Evolutionary conservation across 2,888 invertebrate genomes (phyloP), one percentile per base, ranked within the genome.

Genomic region (Harmothoe impar): DNA sequence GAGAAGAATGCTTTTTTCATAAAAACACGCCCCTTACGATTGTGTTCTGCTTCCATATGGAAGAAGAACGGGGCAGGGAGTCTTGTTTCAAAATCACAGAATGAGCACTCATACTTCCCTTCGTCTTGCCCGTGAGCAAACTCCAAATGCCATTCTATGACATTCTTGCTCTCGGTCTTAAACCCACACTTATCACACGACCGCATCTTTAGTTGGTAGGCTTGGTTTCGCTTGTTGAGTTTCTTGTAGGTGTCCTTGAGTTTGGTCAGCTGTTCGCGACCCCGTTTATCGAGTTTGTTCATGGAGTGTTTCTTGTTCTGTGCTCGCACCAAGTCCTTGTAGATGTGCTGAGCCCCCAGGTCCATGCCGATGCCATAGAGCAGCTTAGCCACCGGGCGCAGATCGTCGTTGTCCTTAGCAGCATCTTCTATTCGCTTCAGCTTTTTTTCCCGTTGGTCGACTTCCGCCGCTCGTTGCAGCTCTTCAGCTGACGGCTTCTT

Each of bases 1-100:
- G 78, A 35, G 78, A 88, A 91, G 95, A 98, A 98, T 0, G 98
- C 97, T 43, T 98, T 97, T 0, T 98, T 98, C 92, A 98, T 97
- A 94, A 98, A 98, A 91, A 99, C 96, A 92, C 98, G 97, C 7
- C 98, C 98, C 93, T 97, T 97, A 25, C 98, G 97, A 93, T 97
- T 97, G 95, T 99, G 99, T 94, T 98, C 97, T 0, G 97, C 97
- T 95, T 98, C 98, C 98, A 98, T 98, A 95, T 99, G 99, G 94
- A 97, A 98, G 33, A 89, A 77, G 77, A 90, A 91, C 0, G 35
- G 54, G 33, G 98, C 96, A 93, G 98, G 98, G 95, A 93, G 93
- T 92, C 98, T 97, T 89, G 98, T 97, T 95, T 97, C 97, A 94
- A 97, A 97, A 43, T 97, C 96, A 96, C 98, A 98, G 95, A 97